Conservation (phyloP, 2,113 vertebrate genomes). For the Phycodurus eques region DNA sequence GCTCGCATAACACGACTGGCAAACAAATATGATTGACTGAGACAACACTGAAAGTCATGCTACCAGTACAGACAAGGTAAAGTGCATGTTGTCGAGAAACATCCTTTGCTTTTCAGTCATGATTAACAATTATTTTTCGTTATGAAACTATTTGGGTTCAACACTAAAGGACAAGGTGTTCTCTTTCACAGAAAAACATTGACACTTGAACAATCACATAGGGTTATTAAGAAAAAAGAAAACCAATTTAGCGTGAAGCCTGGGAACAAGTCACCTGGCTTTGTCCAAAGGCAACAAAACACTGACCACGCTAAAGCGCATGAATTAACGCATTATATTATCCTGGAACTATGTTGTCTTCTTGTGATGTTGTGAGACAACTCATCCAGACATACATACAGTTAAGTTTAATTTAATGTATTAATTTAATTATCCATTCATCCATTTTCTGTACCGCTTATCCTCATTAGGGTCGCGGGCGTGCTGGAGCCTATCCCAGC, state of each 20-base stretch:
- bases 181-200: neutral
- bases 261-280: neutral
- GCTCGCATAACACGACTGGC: constrained; percentile 32
- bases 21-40: constrained; percentile 12
- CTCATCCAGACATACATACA: neutral
- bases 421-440: no score
- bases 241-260: neutral
- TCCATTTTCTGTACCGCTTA: no score
- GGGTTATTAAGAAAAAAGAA: neutral
- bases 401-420: no score
- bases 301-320: neutral
- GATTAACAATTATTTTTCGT: neutral
- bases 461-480: no score
- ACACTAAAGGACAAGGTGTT: neutral
- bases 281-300: neutral
- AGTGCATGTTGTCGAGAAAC: neutral
- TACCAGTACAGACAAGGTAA: constrained; percentile 7
- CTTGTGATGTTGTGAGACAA: neutral
- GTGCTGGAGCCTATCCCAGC: no score
- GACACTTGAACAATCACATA: neutral
- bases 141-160: neutral
- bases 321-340: neutral
- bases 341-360: neutral
- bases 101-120: neutral
- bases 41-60: constrained; percentile 5